Evolutionary conservation across 2,888 invertebrate species (phyloP).

Genomic region (Entomobrya proxima): DNA sequence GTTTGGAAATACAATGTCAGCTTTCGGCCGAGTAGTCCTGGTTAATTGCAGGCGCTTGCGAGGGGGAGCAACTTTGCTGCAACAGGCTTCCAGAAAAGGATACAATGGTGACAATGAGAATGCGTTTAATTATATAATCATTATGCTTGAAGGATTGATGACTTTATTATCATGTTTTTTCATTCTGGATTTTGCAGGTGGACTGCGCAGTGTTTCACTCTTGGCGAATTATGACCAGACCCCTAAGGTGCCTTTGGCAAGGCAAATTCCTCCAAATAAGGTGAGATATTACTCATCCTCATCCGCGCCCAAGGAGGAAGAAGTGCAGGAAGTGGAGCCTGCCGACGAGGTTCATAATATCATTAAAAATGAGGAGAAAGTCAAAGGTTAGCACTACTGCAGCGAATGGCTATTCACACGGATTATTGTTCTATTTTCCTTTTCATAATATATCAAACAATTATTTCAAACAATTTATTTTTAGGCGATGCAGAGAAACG

Average conservation of each 20-base stretch:
- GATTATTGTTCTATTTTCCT: too few species aligned
- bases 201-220: too few species aligned
- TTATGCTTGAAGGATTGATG: too few species aligned
- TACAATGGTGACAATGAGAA: neutral
- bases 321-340: neutral
- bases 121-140: too few species aligned
- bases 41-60: neutral
- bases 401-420: too few species aligned
- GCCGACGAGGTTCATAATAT: slow-evolving; percentile 80
- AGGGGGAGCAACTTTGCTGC: neutral
- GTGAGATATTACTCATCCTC: neutral
- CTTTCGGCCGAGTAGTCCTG: slow-evolving; percentile 16
- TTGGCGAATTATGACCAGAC: too few species aligned
- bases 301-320: slow-evolving; percentile 46
- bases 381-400: slow-evolving; percentile 80
- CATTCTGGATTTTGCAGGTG: too few species aligned
- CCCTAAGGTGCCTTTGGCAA: neutral
- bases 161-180: too few species aligned
- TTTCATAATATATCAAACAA: too few species aligned
- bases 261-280: neutral
- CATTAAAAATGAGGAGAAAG: slow-evolving; percentile 82
- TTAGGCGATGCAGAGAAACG: slow-evolving; percentile 83
- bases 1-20: slow-evolving; percentile 41
- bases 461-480: neutral
- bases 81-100: neutral